Base-by-base conservation (phyloP, 2,797 vertebrate species). In the Crenuchus spilurus region DNA sequence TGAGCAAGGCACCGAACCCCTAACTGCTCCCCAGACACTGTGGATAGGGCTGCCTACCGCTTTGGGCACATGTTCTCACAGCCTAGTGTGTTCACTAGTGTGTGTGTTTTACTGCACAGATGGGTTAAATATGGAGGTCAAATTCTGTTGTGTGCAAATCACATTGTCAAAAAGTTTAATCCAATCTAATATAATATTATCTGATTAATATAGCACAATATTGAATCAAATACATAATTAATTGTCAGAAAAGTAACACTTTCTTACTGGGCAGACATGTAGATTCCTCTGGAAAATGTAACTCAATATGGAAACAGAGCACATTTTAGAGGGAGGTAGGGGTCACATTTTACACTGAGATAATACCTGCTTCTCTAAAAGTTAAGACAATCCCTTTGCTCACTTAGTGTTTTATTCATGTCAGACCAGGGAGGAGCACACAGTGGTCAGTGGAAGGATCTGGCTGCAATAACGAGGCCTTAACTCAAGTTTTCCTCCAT, bases 351-450 rank as follows among this genome's bases (percentile, higher is more conserved):
- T 75, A 75, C 72, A 41, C 54, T 60, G 64, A 51, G 39, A 30
- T 74, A 46, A 14, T 22, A 68, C 61, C 48, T 69, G 67, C 31
- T 57, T 20, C 74, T 70, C 54, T 64, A 57, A 62, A 76, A 76
- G 24, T 48, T 22, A 57, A 31, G 24, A 62, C 60, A 44, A 37
- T 62, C 49, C 14, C 46, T 69, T 69, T 55, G 63, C 48, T 52
- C 44, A 14, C 61, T 68, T 52, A 62, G 18, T 8, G 30, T 28
- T 30, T 55, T 9, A 57, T 69, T 46, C 13, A 1, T 70, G 48
- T 49, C 58, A 70, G 48, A 39, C 66, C 58, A 62, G 30, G 57
- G 42, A 33, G 35, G 76, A 73, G 62, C 69, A 46, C 68, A 49
- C 4, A 20, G 63, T 78, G 63, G 18, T 14, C 46, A 35, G n/a